Percentiles rank a stretch among this genome's conserved stretches.
Conservation (phyloP, 2,113 vertebrate species). For the Solea solea region DNA sequence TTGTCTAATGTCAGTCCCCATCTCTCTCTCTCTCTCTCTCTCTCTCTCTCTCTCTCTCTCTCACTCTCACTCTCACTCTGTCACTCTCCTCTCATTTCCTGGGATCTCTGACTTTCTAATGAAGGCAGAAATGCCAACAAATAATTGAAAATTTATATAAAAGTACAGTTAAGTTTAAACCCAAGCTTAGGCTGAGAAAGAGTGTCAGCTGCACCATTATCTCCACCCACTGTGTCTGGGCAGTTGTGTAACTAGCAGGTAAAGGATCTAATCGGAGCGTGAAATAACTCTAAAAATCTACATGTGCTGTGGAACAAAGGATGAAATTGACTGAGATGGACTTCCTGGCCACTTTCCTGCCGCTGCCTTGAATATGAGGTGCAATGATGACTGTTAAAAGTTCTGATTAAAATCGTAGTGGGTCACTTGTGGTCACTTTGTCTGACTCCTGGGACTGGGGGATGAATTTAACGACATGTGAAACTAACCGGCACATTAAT, state of each 20-base stretch:
- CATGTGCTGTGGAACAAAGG: constrained; percentile 43
- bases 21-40: no score
- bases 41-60: no score
- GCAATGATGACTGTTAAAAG: constrained; percentile 41
- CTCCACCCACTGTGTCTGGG: constrained; percentile 21
- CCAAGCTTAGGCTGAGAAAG: no score
- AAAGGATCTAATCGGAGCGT: constrained; percentile 49
- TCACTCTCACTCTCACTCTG: no score
- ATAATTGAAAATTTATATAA: no score
- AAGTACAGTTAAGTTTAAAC: no score
- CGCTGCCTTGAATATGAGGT: constrained; percentile 52
- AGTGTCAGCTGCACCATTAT: constrained; percentile 18
- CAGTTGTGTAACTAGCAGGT: constrained; percentile 50
- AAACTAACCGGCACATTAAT: constrained; percentile 88
- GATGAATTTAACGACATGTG: constrained; percentile 84
- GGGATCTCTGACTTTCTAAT: no score
- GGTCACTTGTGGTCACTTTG: constrained; percentile 19
- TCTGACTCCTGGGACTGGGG: neutral
- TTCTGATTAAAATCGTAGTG: constrained; percentile 35
- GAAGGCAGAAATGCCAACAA: no score
- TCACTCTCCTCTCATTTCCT: no score
- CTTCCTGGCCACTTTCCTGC: constrained; percentile 37
- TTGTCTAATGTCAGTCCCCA: no score
- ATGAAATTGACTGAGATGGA: constrained; percentile 52
- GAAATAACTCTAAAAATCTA: constrained; percentile 49